A percentile compares a stretch with the other conserved stretches of the same genome.
Evolutionary conservation across 2,888 invertebrate species (phyloP).

Genomic region (Drosophila mayaguana): DNA sequence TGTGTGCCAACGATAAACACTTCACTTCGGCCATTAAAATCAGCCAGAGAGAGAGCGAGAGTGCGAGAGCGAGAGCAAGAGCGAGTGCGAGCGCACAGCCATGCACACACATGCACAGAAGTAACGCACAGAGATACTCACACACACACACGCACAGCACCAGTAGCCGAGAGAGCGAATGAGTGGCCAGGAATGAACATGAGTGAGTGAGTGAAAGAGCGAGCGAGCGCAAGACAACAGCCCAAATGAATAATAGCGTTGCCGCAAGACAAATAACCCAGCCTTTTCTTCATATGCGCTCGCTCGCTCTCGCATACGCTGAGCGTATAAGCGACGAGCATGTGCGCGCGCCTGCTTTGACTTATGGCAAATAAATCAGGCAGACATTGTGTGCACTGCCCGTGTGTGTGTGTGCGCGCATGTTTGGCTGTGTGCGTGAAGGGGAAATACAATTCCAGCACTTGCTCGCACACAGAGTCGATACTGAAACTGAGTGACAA

Average conservation of each 20-base stretch:
- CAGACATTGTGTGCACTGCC: slow-evolving; percentile 47
- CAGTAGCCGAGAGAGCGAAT: slow-evolving; percentile 51
- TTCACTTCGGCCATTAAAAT: slow-evolving; percentile 85
- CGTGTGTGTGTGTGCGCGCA: slow-evolving; percentile 18
- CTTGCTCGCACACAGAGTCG: slow-evolving; percentile 30
- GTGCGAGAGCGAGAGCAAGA: slow-evolving; percentile 22
- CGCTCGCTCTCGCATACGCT: slow-evolving; percentile 47
- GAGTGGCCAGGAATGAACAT: slow-evolving; percentile 62
- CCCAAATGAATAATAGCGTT: slow-evolving; percentile 85
- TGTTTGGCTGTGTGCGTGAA: slow-evolving; percentile 40
- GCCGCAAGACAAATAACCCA: slow-evolving; percentile 85
- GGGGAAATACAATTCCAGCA: slow-evolving; percentile 66
- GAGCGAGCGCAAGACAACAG: slow-evolving; percentile 53
- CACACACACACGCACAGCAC: slow-evolving; percentile 29
- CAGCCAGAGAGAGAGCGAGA: slow-evolving; percentile 59
- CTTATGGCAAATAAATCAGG: slow-evolving; percentile 79
- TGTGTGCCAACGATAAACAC: slow-evolving; percentile 85
- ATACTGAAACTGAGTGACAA: slow-evolving; percentile 50
- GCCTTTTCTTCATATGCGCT: slow-evolving; percentile 79
- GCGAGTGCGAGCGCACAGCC: slow-evolving; percentile 34
- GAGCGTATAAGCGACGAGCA: slow-evolving; percentile 38
- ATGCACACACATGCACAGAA: slow-evolving; percentile 13
- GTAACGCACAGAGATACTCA: slow-evolving; percentile 19
- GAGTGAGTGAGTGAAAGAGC: slow-evolving; percentile 53
- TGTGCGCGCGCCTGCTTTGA: slow-evolving; percentile 76